These are phyloP conservation scores for Aspidapion aeneum DNA, from an alignment of 2,888 invertebrate species.

Conservation along the genomic window DNA sequence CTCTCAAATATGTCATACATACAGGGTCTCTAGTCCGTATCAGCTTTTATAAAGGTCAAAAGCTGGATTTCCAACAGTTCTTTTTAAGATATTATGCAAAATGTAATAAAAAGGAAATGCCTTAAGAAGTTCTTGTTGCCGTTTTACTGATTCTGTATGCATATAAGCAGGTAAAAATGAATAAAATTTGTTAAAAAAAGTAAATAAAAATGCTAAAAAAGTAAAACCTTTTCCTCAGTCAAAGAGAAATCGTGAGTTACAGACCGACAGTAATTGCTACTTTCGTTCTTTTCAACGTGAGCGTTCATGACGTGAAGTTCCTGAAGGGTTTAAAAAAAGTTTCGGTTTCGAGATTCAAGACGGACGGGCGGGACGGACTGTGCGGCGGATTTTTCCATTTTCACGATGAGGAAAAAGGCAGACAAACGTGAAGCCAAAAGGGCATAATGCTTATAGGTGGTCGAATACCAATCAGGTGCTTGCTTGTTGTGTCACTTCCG, in stretches of 20 bases:
- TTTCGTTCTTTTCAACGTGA: slow-evolving; percentile 24
- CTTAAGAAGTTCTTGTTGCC: too few species aligned
- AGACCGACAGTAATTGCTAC: slow-evolving; percentile 28
- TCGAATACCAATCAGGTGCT: too few species aligned
- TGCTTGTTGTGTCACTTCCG: too few species aligned
- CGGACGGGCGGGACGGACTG: slow-evolving; percentile 11
- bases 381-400: slow-evolving; percentile 1
- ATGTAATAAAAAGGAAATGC: too few species aligned
- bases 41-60: too few species aligned
- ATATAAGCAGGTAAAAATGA: too few species aligned
- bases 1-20: too few species aligned
- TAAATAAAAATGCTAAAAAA: background rate
- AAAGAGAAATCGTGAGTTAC: slow-evolving; percentile 5
- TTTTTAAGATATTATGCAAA: too few species aligned
- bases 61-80: too few species aligned
- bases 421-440: too few species aligned
- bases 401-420: background rate
- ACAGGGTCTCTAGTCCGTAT: too few species aligned
- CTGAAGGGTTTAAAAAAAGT: slow-evolving; percentile 17
- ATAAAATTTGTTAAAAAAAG: background rate
- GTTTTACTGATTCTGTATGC: too few species aligned
- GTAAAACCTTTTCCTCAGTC: background rate
- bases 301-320: slow-evolving; percentile 16
- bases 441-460: background rate
- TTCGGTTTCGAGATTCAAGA: slow-evolving; percentile 1